These are phyloP conservation scores for Pao palembangensis DNA, from an alignment of 2,113 vertebrate species.

Conservation along the genomic window DNA sequence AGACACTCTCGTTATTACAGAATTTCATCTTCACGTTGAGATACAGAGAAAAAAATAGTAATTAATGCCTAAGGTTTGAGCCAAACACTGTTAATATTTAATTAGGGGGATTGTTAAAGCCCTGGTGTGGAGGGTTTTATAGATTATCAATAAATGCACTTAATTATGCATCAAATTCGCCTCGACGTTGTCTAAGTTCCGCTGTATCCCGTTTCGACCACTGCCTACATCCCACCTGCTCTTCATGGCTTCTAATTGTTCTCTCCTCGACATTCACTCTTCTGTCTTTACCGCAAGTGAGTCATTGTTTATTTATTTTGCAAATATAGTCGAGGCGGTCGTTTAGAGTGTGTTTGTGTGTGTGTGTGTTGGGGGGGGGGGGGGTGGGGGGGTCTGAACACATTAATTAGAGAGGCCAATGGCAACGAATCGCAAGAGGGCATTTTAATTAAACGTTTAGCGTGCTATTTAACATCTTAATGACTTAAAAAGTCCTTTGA, in stretches of 20 bases:
- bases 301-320: slow-evolving; percentile 67
- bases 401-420: slow-evolving; percentile 71
- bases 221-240: slow-evolving; percentile 42
- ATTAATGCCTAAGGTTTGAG: slow-evolving; percentile 66
- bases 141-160: slow-evolving; percentile 75
- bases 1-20: slow-evolving; percentile 23
- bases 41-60: slow-evolving; percentile 54
- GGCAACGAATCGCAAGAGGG: slow-evolving; percentile 59
- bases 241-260: slow-evolving; percentile 56
- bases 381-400: slow-evolving; percentile 38
- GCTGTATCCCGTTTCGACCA: slow-evolving; percentile 55
- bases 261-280: slow-evolving; percentile 20
- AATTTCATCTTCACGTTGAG: slow-evolving; percentile 36
- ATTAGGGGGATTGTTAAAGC: slow-evolving; percentile 63
- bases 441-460: slow-evolving; percentile 71
- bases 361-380: slow-evolving; percentile 13
- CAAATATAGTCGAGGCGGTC: slow-evolving; percentile 51
- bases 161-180: slow-evolving; percentile 63
- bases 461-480: slow-evolving; percentile 65
- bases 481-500: slow-evolving; percentile 61
- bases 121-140: slow-evolving; percentile 64
- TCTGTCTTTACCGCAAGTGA: slow-evolving; percentile 53
- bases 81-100: slow-evolving; percentile 73
- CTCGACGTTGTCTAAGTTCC: slow-evolving; percentile 50
- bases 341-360: slow-evolving; percentile 12